These are phyloP conservation scores for Psilopogon haemacephalus DNA, from an alignment of 2,113 vertebrate genomes.

Conservation along the genomic window DNA sequence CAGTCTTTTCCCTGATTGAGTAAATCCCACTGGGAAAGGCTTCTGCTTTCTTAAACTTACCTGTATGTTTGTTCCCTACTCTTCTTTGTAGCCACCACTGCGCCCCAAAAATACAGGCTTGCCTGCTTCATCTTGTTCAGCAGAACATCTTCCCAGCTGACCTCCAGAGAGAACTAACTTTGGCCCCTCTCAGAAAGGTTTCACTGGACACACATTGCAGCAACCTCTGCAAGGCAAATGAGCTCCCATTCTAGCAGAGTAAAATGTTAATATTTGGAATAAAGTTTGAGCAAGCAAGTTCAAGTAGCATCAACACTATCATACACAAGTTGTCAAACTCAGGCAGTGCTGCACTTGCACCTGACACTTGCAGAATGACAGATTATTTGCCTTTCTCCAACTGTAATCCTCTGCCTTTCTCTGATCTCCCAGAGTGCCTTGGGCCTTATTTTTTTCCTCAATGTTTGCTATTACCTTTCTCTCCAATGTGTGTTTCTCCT, in stretches of 20 bases:
- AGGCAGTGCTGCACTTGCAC: rapidly evolving
- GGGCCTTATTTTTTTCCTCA: neutral
- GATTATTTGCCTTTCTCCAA: neutral
- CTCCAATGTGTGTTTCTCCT: neutral
- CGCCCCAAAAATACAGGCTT: neutral
- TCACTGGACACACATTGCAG: neutral
- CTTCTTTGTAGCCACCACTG: neutral
- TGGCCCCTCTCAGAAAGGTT: neutral
- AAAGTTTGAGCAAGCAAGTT: neutral
- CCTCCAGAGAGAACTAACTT: neutral
- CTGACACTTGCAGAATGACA: neutral
- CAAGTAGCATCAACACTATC: neutral
- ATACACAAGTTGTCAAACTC: neutral
- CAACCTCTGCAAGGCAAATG: neutral
- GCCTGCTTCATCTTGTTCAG: neutral
- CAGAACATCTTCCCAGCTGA: neutral
- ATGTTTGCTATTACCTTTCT: neutral
- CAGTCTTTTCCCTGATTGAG: neutral
- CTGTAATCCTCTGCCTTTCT: neutral
- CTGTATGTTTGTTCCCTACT: neutral
- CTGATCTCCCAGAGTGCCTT: neutral
- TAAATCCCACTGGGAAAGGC: neutral
- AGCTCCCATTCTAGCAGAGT: neutral
- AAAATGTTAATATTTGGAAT: neutral
- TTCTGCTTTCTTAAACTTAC: neutral